Evolutionary conservation across 2,888 invertebrate genomes (phyloP), one percentile per base, ranked within the genome.

Genomic region (Rhagium mordax): DNA sequence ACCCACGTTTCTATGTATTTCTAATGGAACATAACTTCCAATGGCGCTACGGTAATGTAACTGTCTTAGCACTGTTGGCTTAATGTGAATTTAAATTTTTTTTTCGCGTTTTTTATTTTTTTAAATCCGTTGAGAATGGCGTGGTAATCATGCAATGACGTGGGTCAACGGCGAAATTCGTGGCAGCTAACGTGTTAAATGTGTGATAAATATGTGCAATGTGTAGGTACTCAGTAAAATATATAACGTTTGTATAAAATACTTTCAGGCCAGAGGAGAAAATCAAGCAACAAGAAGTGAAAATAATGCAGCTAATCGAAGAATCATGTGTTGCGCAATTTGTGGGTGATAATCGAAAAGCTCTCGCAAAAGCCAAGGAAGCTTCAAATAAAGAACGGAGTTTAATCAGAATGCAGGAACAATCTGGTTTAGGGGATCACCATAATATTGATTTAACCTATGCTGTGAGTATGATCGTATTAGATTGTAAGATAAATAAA

Each of bases 391-490:
- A 98, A 84, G 99, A 99, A 86, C 90, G 97, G 70, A 95, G 95
- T 77, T 89, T 99, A 61, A 96, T 97, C 76, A 91, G 96, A 70
- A 92, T 97, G 86, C 95, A 98, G 80, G 98, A 98, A 87, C 98
- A 99, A 86, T 93, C 94, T 24, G 95, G 95, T 64, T 91, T 96
- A 76, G 94, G 94, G 59, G 98, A 98, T 76, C 93, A 94, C 71
- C 96, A 97, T 85, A 99, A 99, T 86, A 91, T 98, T 81, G 99
- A 99, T 84, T 90, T 99, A 27, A 98, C 98, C 0, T 98, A 97
- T 89, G 95, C 96, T 74, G 98, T 97, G 90, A 89, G 89, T 41
- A 41, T n/a, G 13, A 41, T n/a, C 10, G 8, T 13, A 33, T 41
- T 41, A 41, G 41, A 8, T 13, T n/a, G 1, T 3, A 41, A 41